Base-by-base conservation (phyloP, 2,888 invertebrate genomes). In the Stegana nigrithorax region DNA sequence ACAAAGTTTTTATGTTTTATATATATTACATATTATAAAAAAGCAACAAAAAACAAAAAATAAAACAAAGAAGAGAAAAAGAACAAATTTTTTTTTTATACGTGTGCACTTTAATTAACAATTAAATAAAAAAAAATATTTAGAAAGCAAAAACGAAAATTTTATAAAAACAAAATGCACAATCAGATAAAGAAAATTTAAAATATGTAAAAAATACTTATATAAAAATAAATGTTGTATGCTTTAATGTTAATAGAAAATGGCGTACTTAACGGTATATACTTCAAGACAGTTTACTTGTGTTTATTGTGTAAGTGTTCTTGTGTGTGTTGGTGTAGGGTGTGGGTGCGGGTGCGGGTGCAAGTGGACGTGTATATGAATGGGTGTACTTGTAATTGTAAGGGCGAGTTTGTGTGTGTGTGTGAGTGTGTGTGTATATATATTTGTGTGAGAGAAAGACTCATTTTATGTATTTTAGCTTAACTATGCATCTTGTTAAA, bases 231-330 rank as follows among this genome's bases (percentile, higher is more conserved):
- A 12, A 12, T 32, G 3, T 32, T 32, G 10, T 36, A 36, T 36
- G 10, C n/a, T 36, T 7, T 36, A 36, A 3, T 36, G 36, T n/a
- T 36, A 5, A 36, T n/a, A 73, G 78, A 75, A 75, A 77, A 77
- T 77, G 78, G 75, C 75, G 75, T 69, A 74, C 74, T 68, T 36
- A 51, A 26, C n/a, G 10, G n/a, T 50, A 12, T n/a, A 10, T 7
- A 7, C 21, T 17, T 47, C 1, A n/a, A 8, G 8, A 12, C 21
- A 19, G 47, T 19, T 19, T 55, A 55, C 5, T 70, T 58, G 63
- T 60, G 5, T 27, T 68, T 63, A 67, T 63, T 64, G 64, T 65
- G 59, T 58, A 36, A 29, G 10, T 59, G 36, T 64, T 50, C 47
- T 60, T 67, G 59, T 42, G 12, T 47, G 47, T 8, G 21, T 39